Percentiles rank a stretch among this genome's conserved stretches.
phyloP scores from a whole-genome alignment of 2,797 vertebrate genomes.

The Manis crassicaudata region DNA sequence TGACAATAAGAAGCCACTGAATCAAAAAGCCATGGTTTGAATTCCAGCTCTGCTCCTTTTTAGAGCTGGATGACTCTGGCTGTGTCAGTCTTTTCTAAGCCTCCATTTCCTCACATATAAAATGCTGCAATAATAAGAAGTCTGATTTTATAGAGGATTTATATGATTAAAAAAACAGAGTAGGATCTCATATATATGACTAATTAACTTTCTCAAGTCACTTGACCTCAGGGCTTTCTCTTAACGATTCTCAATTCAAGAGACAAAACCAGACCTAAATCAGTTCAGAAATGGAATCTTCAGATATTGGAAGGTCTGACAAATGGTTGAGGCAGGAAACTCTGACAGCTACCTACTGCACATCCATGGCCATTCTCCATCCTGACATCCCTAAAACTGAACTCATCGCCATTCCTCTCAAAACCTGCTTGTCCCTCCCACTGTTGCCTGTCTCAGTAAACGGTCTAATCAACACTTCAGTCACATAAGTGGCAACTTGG shows the following conservation, averaged over 20 bases:
- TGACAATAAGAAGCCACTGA: background rate
- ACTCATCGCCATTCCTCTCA: background rate
- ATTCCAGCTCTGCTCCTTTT: background rate
- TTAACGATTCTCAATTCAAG: constrained; percentile 1
- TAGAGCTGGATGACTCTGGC: background rate
- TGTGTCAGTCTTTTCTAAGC: background rate
- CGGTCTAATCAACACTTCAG: background rate
- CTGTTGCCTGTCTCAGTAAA: background rate
- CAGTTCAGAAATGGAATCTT: background rate
- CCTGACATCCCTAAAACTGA: background rate
- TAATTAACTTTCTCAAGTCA: background rate
- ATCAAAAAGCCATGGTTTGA: background rate
- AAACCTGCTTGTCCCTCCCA: background rate
- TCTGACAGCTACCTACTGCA: background rate
- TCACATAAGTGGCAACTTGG: constrained; percentile 42
- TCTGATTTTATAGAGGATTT: background rate
- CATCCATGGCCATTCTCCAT: background rate
- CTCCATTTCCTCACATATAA: constrained; percentile 18
- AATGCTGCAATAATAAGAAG: constrained; percentile 36
- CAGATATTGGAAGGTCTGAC: background rate
- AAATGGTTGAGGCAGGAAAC: too few species aligned
- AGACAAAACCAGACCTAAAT: background rate
- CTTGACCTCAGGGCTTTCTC: background rate
- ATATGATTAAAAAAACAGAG: background rate
- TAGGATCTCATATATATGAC: background rate